Conservation (phyloP, 2,888 invertebrate species). For the Vannuccia rotundouncinata region DNA sequence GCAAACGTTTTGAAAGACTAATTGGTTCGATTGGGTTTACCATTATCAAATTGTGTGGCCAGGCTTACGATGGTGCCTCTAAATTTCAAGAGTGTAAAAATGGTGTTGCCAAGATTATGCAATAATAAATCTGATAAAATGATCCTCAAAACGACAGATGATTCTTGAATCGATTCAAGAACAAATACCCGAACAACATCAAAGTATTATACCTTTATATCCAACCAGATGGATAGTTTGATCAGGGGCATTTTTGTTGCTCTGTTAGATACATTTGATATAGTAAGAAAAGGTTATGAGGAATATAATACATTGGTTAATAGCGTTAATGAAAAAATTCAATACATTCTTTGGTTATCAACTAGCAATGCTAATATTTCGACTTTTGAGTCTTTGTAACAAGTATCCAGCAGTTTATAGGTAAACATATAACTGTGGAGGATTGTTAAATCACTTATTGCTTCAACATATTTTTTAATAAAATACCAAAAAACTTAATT, state of each 20-base stretch:
- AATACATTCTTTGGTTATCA: background rate
- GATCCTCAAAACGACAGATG: conserved; percentile 1
- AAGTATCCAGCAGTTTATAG: background rate
- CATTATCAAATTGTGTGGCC: too few species aligned
- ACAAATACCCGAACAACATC: background rate
- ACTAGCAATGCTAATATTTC: background rate
- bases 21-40: too few species aligned
- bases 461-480: too few species aligned
- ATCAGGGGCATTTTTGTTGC: background rate
- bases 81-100: background rate
- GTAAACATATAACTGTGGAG: background rate
- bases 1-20: too few species aligned
- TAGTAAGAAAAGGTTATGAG: background rate
- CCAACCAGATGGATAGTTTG: background rate
- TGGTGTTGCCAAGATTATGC: background rate
- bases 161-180: background rate
- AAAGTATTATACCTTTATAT: background rate
- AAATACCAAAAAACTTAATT: too few species aligned
- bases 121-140: background rate
- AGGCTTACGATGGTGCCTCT: background rate
- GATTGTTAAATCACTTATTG: too few species aligned
- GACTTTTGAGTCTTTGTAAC: background rate
- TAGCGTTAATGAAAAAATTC: background rate
- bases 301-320: background rate
- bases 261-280: background rate